phyloP scores from a whole-genome alignment of 2,888 invertebrate genomes.

The Heliconius ismenius region DNA sequence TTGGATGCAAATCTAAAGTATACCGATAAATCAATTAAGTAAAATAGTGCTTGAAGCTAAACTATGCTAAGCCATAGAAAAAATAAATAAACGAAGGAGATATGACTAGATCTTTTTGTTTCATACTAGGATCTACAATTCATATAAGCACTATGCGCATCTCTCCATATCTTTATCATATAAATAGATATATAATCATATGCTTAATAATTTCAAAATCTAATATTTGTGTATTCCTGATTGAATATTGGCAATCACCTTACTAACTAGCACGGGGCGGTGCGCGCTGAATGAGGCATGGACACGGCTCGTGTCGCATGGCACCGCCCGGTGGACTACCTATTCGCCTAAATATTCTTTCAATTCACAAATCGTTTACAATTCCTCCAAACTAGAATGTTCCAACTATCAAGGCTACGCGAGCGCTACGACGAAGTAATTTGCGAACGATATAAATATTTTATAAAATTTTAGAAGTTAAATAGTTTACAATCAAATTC shows the following conservation, averaged over 20 bases:
- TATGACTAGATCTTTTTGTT: slow-evolving; percentile 81
- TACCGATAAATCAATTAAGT: slow-evolving; percentile 38
- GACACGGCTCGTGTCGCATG: slow-evolving; percentile 19
- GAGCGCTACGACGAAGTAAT: slow-evolving; percentile 62
- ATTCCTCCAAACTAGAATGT: slow-evolving; percentile 55
- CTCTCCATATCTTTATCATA: slow-evolving; percentile 78
- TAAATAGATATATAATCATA: slow-evolving; percentile 78
- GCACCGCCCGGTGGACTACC: slow-evolving; percentile 58
- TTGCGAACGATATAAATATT: slow-evolving; percentile 71
- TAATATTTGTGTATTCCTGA: slow-evolving; percentile 73
- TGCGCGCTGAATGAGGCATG: slow-evolving; percentile 46
- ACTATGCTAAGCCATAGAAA: slow-evolving; percentile 81
- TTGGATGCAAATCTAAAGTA: slow-evolving; percentile 36
- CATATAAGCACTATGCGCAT: slow-evolving; percentile 82
- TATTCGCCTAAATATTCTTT: slow-evolving; percentile 55
- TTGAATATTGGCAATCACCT: slow-evolving; percentile 81
- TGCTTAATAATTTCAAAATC: slow-evolving; percentile 78
- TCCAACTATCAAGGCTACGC: slow-evolving; percentile 58
- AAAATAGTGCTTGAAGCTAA: slow-evolving; percentile 78
- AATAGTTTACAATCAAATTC: slow-evolving; percentile 70
- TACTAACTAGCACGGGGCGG: slow-evolving; percentile 72
- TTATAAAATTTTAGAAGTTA: slow-evolving; percentile 72
- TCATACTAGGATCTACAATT: slow-evolving; percentile 77
- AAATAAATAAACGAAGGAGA: slow-evolving; percentile 76
- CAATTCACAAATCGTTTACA: slow-evolving; percentile 55